Conservation (phyloP, 2,888 invertebrate genomes). For the Pheosia tremula region DNA sequence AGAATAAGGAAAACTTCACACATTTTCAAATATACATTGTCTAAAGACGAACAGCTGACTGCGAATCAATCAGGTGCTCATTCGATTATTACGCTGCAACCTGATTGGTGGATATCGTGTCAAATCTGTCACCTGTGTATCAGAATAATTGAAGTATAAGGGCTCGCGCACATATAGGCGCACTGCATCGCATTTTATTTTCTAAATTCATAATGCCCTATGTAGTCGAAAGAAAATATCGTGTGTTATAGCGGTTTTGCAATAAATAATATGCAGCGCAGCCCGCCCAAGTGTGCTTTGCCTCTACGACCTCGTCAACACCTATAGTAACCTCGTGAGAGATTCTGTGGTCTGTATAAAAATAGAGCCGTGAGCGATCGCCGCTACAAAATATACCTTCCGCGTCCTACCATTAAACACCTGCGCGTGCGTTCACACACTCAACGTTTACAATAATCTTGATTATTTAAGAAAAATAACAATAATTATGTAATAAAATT, state of each 20-base stretch:
- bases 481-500: too few species aligned
- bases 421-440: constrained; percentile 12
- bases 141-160: constrained; percentile 31
- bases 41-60: constrained; percentile 7
- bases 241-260: too few species aligned
- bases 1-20: constrained; percentile 20
- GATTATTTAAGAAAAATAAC: neutral
- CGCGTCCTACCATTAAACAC: constrained; percentile 45
- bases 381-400: constrained; percentile 60
- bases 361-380: constrained; percentile 66
- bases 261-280: too few species aligned
- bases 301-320: constrained; percentile 34
- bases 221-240: too few species aligned
- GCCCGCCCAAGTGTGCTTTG: too few species aligned
- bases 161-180: too few species aligned
- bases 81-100: constrained; percentile 14
- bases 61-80: constrained; percentile 14
- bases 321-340: constrained; percentile 39
- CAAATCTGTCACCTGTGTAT: constrained; percentile 5
- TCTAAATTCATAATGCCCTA: too few species aligned
- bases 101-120: constrained; percentile 10
- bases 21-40: constrained; percentile 25
- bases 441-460: neutral
- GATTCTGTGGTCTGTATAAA: constrained; percentile 68
- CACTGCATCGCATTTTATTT: too few species aligned